Conservation (phyloP, 2,797 vertebrate genomes). For the Peromyscus attwateri region DNA sequence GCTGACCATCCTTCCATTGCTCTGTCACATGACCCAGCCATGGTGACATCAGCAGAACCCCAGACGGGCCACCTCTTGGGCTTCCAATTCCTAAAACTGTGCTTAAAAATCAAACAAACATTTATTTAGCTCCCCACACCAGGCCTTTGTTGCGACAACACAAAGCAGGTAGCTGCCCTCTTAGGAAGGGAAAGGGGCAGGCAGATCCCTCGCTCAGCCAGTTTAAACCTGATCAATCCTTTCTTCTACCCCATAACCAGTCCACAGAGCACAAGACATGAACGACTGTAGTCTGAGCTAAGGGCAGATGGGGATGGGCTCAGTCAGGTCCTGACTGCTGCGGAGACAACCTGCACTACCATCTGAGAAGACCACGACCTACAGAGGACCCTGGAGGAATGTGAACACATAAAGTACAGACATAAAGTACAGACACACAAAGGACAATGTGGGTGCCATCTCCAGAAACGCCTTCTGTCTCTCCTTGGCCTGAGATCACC, state of each 20-base stretch:
- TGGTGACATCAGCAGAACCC: too few species aligned
- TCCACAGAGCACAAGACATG: not conserved
- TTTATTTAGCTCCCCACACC: not conserved
- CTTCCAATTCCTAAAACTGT: not conserved
- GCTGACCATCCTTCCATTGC: too few species aligned
- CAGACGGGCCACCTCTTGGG: not conserved
- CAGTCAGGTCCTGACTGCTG: not conserved
- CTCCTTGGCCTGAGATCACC: not conserved
- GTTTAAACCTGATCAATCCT: fast-evolving
- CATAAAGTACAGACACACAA: too few species aligned
- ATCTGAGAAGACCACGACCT: not conserved
- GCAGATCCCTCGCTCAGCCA: not conserved
- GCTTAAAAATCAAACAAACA: not conserved
- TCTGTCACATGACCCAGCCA: not conserved
- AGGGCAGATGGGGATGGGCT: not conserved
- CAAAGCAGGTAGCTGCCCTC: too few species aligned
- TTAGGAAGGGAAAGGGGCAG: fast-evolving
- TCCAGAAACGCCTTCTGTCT: not conserved
- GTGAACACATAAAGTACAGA: not conserved
- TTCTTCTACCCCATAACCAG: not conserved
- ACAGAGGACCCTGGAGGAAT: too few species aligned
- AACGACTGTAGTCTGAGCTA: not conserved
- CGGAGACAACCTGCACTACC: not conserved
- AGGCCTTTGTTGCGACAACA: not conserved
- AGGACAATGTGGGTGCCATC: not conserved